Conservation (phyloP, 1,140 invertebrate genomes). For the Sycobia sp. region DNA sequence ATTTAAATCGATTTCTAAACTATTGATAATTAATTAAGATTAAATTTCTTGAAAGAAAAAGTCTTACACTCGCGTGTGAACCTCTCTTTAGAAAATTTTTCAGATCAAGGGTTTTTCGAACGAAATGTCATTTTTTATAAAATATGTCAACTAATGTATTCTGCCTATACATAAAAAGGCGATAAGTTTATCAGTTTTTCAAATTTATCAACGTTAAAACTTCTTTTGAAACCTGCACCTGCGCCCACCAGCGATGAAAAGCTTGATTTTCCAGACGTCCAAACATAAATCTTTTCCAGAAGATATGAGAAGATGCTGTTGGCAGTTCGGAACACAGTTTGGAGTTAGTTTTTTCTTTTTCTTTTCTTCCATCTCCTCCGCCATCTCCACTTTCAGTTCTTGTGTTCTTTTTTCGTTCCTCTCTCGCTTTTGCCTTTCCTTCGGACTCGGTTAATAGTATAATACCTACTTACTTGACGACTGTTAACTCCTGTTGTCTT, state of each 20-base stretch:
- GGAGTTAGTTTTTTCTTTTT: neutral
- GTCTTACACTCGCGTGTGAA: too few relatives aligned
- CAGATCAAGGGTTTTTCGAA: too few relatives aligned
- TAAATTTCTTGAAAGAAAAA: too few relatives aligned
- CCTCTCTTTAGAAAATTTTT: too few relatives aligned
- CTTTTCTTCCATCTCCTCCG: neutral
- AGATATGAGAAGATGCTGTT: conserved; percentile 14
- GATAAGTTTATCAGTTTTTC: too few relatives aligned
- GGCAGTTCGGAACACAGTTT: conserved; percentile 19
- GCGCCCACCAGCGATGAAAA: neutral
- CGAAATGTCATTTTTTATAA: too few relatives aligned
- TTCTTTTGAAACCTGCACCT: conserved; percentile 5
- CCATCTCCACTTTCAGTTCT: neutral
- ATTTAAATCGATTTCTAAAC: too few relatives aligned
- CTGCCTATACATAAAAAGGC: too few relatives aligned
- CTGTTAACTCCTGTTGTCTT: conserved; percentile 1
- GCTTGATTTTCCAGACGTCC: conserved; percentile 25
- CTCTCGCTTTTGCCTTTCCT: neutral
- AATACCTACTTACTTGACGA: conserved; percentile 13
- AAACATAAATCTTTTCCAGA: conserved; percentile 20
- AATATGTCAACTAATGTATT: too few relatives aligned
- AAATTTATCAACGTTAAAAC: too few relatives aligned
- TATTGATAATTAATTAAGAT: too few relatives aligned
- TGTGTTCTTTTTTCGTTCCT: neutral
- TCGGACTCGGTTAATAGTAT: conserved; percentile 12